Evolutionary conservation across 2,888 invertebrate species (phyloP).

Genomic region (Agrotis segetum): DNA sequence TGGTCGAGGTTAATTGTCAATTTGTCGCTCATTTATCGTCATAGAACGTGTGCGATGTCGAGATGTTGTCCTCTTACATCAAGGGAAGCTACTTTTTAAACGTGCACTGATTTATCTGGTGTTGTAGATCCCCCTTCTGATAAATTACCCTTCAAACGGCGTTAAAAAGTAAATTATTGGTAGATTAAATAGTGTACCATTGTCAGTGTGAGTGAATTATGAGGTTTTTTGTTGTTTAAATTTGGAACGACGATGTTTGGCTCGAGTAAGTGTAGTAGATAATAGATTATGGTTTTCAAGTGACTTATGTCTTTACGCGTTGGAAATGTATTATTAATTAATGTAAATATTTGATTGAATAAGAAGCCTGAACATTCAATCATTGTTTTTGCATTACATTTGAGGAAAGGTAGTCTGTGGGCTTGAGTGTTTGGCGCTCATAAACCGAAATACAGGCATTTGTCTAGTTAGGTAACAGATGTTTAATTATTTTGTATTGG

Average conservation of each 20-base stretch:
- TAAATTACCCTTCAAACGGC: constrained; percentile 69
- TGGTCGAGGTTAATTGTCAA: constrained; percentile 81
- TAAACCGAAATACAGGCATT: no score
- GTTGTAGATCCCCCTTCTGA: constrained; percentile 76
- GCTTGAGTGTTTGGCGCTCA: no score
- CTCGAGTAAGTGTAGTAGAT: constrained; percentile 21
- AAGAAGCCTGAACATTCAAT: background rate
- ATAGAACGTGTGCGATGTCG: constrained; percentile 70
- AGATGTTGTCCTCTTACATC: constrained; percentile 82
- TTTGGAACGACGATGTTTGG: constrained; percentile 30
- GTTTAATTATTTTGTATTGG: no score
- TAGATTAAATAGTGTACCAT: constrained; percentile 58
- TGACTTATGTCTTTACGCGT: background rate
- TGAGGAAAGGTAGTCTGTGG: no score
- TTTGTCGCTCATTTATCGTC: constrained; percentile 77
- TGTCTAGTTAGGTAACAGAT: no score
- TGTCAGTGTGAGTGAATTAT: constrained; percentile 51
- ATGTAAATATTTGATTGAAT: background rate
- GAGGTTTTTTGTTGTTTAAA: constrained; percentile 51
- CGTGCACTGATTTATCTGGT: constrained; percentile 76
- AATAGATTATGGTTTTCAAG: constrained; percentile 9
- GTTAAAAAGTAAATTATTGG: constrained; percentile 63
- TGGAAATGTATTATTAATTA: background rate
- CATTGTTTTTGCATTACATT: background rate
- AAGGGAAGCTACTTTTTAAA: constrained; percentile 78